Evolutionary conservation across 2,113 vertebrate species (phyloP).

Genomic region (Machaerirhynchus nigripectus): DNA sequence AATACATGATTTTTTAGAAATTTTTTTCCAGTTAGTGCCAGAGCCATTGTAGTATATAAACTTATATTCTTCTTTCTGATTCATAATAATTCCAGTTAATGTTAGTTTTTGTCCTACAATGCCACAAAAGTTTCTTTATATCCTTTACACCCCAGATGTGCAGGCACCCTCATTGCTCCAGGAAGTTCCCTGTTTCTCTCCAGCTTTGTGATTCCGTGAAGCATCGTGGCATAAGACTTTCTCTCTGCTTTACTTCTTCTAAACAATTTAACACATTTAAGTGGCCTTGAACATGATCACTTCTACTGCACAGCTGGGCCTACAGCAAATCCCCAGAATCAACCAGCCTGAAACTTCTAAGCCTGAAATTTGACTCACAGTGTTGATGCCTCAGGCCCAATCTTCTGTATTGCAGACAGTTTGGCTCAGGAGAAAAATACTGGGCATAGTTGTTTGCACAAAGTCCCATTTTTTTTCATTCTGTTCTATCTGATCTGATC

Average conservation of each 20-base stretch:
- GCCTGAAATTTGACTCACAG: not conserved
- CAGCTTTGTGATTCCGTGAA: not conserved
- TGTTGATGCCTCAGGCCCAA: not conserved
- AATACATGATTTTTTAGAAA: accelerated
- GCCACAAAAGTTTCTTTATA: not conserved
- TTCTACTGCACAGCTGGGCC: not conserved
- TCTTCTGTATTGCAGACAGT: not conserved
- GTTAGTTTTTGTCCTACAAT: not conserved
- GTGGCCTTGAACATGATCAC: not conserved
- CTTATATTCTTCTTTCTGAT: not conserved
- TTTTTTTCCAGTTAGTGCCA: not conserved
- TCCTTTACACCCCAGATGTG: not conserved
- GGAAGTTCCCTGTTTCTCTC: not conserved
- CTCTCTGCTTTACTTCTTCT: not conserved
- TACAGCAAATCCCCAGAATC: slow-evolving; percentile 7
- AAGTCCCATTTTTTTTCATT: not conserved
- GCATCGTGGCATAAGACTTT: not conserved
- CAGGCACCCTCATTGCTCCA: not conserved
- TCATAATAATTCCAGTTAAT: not conserved
- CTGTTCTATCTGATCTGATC: not conserved
- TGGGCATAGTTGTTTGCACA: not conserved
- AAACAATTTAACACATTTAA: not conserved
- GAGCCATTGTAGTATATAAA: not conserved
- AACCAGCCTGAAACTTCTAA: not conserved
- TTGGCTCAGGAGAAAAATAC: not conserved